Evolutionary conservation across 2,113 vertebrate species (phyloP).

Genomic region (Salvelinus alpinus): DNA sequence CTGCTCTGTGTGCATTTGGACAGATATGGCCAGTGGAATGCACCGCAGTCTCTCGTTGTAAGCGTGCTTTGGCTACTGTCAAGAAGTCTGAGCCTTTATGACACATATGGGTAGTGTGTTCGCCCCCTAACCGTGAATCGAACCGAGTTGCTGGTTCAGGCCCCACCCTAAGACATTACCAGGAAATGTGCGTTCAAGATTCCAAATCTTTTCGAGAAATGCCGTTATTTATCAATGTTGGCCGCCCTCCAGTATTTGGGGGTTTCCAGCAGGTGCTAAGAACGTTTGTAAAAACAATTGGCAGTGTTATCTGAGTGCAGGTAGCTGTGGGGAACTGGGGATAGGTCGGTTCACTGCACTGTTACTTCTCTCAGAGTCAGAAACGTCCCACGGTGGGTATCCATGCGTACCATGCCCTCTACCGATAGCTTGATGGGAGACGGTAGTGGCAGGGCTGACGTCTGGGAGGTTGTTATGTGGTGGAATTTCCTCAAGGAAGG

Average conservation of each 20-base stretch:
- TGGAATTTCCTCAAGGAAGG: slow-evolving; percentile 11
- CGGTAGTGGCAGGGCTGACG: too few relatives aligned
- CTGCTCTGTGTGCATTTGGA: neutral
- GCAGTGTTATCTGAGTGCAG: neutral
- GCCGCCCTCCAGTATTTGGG: neutral
- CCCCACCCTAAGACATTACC: neutral
- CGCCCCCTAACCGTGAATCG: too few relatives aligned
- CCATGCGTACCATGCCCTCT: neutral
- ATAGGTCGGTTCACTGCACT: neutral
- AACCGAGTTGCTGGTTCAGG: too few relatives aligned
- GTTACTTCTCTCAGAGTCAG: neutral
- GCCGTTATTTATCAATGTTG: neutral
- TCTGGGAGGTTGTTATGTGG: slow-evolving; percentile 10
- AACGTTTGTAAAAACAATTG: neutral
- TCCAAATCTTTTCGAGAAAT: neutral
- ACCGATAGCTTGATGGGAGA: neutral
- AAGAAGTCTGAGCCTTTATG: too few relatives aligned
- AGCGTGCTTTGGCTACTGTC: too few relatives aligned
- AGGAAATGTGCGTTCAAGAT: slow-evolving; percentile 3
- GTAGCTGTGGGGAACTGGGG: neutral
- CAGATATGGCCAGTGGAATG: slow-evolving; percentile 31
- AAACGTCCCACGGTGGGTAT: neutral
- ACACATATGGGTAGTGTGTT: too few relatives aligned
- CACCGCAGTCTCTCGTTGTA: neutral
- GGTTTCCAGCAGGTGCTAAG: neutral